Evolutionary conservation across 1,140 invertebrate species (phyloP), one percentile per base, ranked within the genome.

Genomic region (Papilio aristodemus): DNA sequence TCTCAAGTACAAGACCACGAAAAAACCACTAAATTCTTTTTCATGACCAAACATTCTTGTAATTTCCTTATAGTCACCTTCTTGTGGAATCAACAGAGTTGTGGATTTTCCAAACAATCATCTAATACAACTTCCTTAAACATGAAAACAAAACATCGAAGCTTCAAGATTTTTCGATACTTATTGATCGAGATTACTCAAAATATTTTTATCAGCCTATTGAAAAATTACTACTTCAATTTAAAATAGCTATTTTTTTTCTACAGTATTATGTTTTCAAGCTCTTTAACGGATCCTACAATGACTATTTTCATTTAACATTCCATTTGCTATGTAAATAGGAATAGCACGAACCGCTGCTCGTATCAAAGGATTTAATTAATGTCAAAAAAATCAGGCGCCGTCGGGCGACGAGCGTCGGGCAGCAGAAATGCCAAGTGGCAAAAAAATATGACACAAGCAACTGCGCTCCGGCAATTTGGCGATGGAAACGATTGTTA

Each of bases 401-500:
- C 71, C 71, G 69, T 71, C 27, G 27, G 27, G 27, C 27, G 27
- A 32, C 71, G 62, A 37, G 38, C 19, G 54, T 22, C 39, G 68
- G 39, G 22, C 11, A 27, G 59, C 39, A 73, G 70, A 25, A n/a
- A 50, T 41, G 41, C 60, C 38, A n/a, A 41, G 19, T 67, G 71
- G 67, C 60, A 79, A 83, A 83, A n/a, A 85, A 79, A 75, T 54
- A 54, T 70, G 37, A 62, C 36, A 76, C 58, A 68, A 68, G 68
- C 71, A 67, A 73, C 67, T 27, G 32, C 64, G 69, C 46, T 69
- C 57, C 74, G 75, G 50, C 72, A 80, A 81, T 79, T 80, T 43
- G 54, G 71, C 68, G 72, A 75, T 68, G 72, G 68, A 70, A 74
- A 71, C 75, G 72, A 77, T 80, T 80, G 74, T 71, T 63, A 81